These are phyloP conservation scores for Eptatretus burgeri DNA, from an alignment of 2,113 vertebrate genomes.

Conservation along the genomic window DNA sequence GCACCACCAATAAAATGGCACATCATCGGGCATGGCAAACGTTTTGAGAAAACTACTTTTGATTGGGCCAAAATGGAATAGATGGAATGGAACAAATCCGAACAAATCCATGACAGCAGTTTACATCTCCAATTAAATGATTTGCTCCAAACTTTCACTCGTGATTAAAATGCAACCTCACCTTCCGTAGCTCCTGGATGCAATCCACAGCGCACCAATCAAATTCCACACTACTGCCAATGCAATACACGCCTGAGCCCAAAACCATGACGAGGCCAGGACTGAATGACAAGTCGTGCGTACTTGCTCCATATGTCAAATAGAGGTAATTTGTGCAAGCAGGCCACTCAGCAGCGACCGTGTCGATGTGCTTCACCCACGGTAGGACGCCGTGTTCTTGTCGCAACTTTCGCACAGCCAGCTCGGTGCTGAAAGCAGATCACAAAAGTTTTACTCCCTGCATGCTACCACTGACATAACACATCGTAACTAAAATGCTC, in stretches of 20 bases:
- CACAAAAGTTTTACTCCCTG: not conserved
- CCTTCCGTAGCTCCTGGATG: slow-evolving; percentile 76
- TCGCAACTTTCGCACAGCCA: slow-evolving; percentile 58
- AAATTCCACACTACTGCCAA: slow-evolving; percentile 84
- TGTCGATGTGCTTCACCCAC: slow-evolving; percentile 80
- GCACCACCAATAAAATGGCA: too few species aligned
- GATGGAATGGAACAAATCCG: too few species aligned
- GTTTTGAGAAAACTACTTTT: too few species aligned
- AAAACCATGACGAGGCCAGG: slow-evolving; percentile 69
- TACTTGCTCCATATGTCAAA: slow-evolving; percentile 48
- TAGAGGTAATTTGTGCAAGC: slow-evolving; percentile 84
- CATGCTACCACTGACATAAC: too few species aligned
- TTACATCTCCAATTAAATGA: too few species aligned
- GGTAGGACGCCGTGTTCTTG: slow-evolving; percentile 54
- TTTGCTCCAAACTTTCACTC: too few species aligned
- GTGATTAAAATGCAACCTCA: slow-evolving; percentile 10
- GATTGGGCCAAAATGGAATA: too few species aligned
- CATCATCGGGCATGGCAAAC: too few species aligned
- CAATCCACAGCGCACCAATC: slow-evolving; percentile 90
- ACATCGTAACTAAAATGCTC: too few species aligned
- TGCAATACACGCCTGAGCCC: slow-evolving; percentile 76
- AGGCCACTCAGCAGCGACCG: slow-evolving; percentile 76
- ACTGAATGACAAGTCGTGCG: slow-evolving; percentile 37
- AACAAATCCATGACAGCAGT: too few species aligned
- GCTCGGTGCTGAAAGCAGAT: slow-evolving; percentile 35